Base-by-base conservation (phyloP, 2,797 vertebrate genomes). In the Distichodus sexfasciatus region DNA sequence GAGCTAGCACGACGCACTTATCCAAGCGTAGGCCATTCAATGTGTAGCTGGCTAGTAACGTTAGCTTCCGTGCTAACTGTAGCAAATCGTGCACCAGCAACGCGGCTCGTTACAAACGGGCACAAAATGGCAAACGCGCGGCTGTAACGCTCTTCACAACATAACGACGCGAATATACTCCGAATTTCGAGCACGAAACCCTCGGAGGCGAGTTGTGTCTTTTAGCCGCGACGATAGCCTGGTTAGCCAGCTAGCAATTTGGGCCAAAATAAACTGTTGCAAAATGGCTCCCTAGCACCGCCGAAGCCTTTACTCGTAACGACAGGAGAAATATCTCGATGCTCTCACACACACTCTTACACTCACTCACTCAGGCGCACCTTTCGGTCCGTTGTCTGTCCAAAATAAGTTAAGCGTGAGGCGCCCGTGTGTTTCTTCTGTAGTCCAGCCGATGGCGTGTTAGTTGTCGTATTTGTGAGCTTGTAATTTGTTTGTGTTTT, bases 221-320 rank as follows among this genome's bases (percentile, higher is more conserved):
- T 64, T 43, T 66, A 75, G 72, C 48, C n/a, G 36, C 53, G 50
- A 31, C 23, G 65, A 48, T 61, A 47, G 64, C 71, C 43, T 24
- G 40, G 57, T 33, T 67, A 66, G 33, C 71, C 31, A 33, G 67
- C 51, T 80, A 80, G 76, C 76, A 72, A 33, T 46, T 35, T 46
- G 48, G 47, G 58, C 68, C 35, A 61, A 66, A 76, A 70, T 75
- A 78, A 69, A 81, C 66, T 71, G 71, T 81, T 83, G 75, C 76
- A 83, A 83, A 82, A 83, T 83, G 82, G 82, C 82, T 79, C 67
- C 79, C 64, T 71, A 64, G 41, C 70, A 66, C 57, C 31, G 50
- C 48, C 63, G 65, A 21, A 57, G 54, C 64, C 62, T 69, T 47
- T 61, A 73, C 50, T 67, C 57, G 59, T 64, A 59, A 69, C 41